Conservation (phyloP, 2,797 vertebrate species). For the Dendrocincla tyrannina region DNA sequence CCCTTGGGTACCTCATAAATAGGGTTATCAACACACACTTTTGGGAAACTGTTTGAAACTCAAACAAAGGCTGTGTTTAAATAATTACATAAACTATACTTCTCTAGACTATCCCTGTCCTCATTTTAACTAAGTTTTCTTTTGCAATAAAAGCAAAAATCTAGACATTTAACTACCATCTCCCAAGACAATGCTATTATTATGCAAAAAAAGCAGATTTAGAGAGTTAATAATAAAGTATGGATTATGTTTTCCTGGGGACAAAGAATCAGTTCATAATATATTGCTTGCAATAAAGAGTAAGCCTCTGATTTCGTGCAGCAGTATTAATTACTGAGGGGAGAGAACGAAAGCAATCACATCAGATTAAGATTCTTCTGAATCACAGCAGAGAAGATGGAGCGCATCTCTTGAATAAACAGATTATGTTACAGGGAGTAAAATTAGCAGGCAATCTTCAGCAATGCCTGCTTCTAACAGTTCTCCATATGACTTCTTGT, state of each 20-base stretch:
- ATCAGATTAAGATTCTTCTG: conserved; percentile 51
- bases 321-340: conserved; percentile 62
- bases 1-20: neutral
- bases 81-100: neutral
- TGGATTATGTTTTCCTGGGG: conserved; percentile 24
- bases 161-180: neutral
- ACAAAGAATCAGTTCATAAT: conserved; percentile 39
- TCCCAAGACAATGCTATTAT: neutral
- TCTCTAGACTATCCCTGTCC: neutral
- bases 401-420: conserved; percentile 43
- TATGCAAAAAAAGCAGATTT: conserved; percentile 34
- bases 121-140: neutral
- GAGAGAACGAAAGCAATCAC: conserved; percentile 50
- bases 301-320: conserved; percentile 34
- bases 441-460: conserved; percentile 39
- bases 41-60: neutral
- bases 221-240: conserved; percentile 47
- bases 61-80: neutral
- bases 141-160: neutral
- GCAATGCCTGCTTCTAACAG: neutral
- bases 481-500: conserved; percentile 29
- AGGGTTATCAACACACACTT: neutral
- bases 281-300: conserved; percentile 58
- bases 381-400: conserved; percentile 43
- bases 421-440: conserved; percentile 23